Evolutionary conservation across 2,888 invertebrate species (phyloP), one percentile per base, ranked within the genome.

Genomic region (Patella depressa): DNA sequence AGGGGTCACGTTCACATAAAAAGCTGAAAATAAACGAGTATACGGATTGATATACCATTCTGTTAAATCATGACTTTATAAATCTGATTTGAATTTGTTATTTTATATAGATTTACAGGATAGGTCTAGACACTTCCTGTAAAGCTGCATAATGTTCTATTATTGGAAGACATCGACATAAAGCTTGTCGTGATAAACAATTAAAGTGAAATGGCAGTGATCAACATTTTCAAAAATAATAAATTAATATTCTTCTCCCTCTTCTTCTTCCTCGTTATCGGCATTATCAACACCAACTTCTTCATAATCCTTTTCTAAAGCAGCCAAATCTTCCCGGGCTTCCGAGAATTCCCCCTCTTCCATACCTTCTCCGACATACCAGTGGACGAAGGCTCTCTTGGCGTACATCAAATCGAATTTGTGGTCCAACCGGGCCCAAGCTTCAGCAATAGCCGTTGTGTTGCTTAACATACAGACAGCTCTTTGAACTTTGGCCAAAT

Each of bases 261-360:
- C 65, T 19, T 65, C 65, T 65, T 65, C 65, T 14, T 65, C 65
- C 24, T 65, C 65, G 14, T 65, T 65, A 19, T 65, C 65, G 7
- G 65, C 65, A 65, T 65, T 65, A 65, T 65, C 65, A 19, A 65
- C 65, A 65, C 65, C 65, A 9, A 65, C 65, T 65, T 65, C 65
- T 14, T 65, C 65, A 65, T 65, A 65, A 65, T 65, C 65, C 24
- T 65, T 65, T 14, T 65, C 65, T 19, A 65, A 24, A 65, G 65
- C 65, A 65, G 65, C 65, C 3, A 65, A 65, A 65, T 65, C 65
- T 65, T 65, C 65, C 24, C 65, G 19, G 24, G 65, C 65, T 65
- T 65, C 65, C 19, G 65, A 65, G 65, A 65, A 65, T 19, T 65
- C 65, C 9, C 65, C 65, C 24, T 65, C 65, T 65, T 65, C 65